Evolutionary conservation across 1,140 invertebrate genomes (phyloP).

Genomic region (Halyomorpha halys): DNA sequence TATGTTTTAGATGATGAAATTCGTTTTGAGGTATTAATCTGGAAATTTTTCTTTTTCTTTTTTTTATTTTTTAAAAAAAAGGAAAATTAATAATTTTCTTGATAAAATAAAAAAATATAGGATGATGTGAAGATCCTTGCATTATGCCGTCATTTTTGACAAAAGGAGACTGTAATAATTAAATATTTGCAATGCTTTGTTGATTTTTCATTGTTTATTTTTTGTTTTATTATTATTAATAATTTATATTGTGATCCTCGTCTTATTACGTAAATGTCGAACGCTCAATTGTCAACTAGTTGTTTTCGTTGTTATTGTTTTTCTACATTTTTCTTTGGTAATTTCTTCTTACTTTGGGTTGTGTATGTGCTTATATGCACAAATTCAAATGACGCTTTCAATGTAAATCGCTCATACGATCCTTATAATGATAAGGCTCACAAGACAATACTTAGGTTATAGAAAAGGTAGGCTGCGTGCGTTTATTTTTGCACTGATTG

Average conservation of each 20-base stretch:
- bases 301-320: not conserved
- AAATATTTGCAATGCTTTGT: slow-evolving; percentile 1
- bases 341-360: not conserved
- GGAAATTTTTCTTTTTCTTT: too few species aligned
- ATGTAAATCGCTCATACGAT: slow-evolving; percentile 9
- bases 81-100: too few species aligned
- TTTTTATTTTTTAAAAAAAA: too few species aligned
- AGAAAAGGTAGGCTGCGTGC: not conserved
- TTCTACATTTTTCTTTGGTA: not conserved
- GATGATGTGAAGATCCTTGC: slow-evolving; percentile 1
- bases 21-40: too few species aligned
- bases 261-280: not conserved
- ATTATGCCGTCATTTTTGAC: not conserved
- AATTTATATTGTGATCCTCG: not conserved
- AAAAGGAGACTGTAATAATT: not conserved
- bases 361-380: slow-evolving; percentile 6
- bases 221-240: not conserved
- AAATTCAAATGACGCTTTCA: slow-evolving; percentile 13
- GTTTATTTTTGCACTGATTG: not conserved
- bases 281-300: slow-evolving; percentile 3
- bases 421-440: not conserved
- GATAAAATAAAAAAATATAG: not conserved
- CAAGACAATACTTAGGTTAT: slow-evolving; percentile 16
- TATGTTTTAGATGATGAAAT: too few species aligned
- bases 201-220: slow-evolving; percentile 4